These are phyloP conservation scores for Nomada fucata DNA, from an alignment of 2,888 invertebrate species.

Conservation along the genomic window DNA sequence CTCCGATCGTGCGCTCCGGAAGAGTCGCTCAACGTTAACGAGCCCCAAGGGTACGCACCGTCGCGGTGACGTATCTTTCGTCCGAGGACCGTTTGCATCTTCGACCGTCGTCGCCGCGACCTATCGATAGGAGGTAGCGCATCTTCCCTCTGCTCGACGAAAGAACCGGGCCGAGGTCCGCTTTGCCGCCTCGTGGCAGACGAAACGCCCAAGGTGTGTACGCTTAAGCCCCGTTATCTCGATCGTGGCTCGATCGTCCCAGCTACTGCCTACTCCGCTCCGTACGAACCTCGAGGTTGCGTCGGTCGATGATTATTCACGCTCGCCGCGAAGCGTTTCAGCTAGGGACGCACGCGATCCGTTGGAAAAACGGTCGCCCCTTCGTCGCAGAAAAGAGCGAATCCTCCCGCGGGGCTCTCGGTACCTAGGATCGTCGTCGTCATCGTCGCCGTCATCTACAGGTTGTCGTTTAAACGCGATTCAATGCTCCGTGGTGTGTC, in stretches of 20 bases:
- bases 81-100: not conserved
- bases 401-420: too few relatives aligned
- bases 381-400: too few relatives aligned
- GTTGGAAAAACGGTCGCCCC: not conserved
- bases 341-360: conserved; percentile 26
- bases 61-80: not conserved
- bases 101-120: conserved; percentile 1
- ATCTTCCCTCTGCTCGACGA: conserved; percentile 36
- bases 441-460: not conserved
- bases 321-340: conserved; percentile 28
- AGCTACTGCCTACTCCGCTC: conserved; percentile 61
- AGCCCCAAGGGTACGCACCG: not conserved
- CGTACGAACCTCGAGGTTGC: conserved; percentile 54
- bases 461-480: too few relatives aligned
- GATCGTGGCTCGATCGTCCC: conserved; percentile 65
- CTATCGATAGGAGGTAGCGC: conserved; percentile 33
- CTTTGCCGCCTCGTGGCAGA: conserved; percentile 59
- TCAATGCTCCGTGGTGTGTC: too few relatives aligned
- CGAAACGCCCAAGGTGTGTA: conserved; percentile 57
- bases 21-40: not conserved
- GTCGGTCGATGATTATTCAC: conserved; percentile 70
- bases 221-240: conserved; percentile 72
- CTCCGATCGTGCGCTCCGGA: not conserved
- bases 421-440: not conserved
- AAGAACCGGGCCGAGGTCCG: conserved; percentile 56